Percentiles rank a stretch among this genome's conserved stretches.
Evolutionary conservation across 2,113 vertebrate genomes (phyloP).

Genomic region (Aleadryas rufinucha): DNA sequence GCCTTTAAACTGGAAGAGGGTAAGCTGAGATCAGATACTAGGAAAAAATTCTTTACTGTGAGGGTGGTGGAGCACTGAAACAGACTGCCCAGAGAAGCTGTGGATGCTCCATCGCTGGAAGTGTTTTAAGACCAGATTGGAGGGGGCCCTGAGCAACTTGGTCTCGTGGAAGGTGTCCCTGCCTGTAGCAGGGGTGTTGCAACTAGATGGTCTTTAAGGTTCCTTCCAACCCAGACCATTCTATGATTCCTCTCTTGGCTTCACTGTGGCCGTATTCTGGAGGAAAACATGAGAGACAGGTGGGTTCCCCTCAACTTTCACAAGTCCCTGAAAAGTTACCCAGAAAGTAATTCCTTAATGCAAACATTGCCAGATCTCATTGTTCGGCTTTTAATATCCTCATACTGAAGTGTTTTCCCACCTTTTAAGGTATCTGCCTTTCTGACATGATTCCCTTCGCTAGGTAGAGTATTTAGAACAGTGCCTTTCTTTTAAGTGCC

Average conservation of each 20-base stretch:
- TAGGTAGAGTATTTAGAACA: background rate
- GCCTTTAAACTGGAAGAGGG: background rate
- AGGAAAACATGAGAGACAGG: background rate
- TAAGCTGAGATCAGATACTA: background rate
- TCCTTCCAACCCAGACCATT: background rate
- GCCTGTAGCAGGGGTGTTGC: background rate
- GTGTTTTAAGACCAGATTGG: background rate
- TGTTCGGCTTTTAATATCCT: background rate
- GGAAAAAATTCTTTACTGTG: background rate
- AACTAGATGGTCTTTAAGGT: background rate
- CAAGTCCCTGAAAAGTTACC: background rate
- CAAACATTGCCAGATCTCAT: background rate
- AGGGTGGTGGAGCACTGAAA: background rate
- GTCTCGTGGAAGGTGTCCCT: background rate
- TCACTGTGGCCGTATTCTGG: background rate
- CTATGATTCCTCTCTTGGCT: background rate
- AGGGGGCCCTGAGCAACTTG: background rate
- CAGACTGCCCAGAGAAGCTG: background rate
- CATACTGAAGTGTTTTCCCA: background rate
- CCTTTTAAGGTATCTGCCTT: background rate
- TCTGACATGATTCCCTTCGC: background rate
- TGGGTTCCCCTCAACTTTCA: background rate
- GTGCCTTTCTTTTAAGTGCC: background rate
- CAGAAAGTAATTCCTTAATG: background rate
- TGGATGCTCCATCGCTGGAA: background rate